Evolutionary conservation across 64 coral and sea anemone genomes (phyloP).

Genomic region (Actinia equina): DNA sequence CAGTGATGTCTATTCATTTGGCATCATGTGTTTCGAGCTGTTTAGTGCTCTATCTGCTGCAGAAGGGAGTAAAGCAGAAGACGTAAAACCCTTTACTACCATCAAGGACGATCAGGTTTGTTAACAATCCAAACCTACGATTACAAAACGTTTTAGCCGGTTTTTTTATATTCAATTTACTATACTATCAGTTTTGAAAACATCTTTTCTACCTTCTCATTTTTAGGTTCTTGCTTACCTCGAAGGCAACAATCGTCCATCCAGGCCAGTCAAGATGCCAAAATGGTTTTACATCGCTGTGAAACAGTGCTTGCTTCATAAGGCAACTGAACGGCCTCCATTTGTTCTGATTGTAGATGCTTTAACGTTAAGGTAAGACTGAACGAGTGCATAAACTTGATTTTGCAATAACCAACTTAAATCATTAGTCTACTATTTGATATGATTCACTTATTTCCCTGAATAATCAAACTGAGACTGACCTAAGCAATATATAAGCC

Average conservation of each 20-base stretch:
- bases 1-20: conserved; percentile 73
- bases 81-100: not conserved
- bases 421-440: no score
- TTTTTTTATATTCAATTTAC: no score
- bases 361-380: conserved; percentile 45
- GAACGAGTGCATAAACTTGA: no score
- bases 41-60: conserved; percentile 15
- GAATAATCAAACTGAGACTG: no score
- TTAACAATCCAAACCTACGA: not conserved
- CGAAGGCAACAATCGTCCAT: conserved; percentile 17
- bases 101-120: not conserved
- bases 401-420: no score
- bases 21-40: conserved; percentile 57
- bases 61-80: not conserved
- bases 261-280: conserved; percentile 40
- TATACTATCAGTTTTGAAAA: not conserved
- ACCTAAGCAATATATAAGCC: no score
- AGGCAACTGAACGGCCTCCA: conserved; percentile 45
- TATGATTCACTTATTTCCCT: no score
- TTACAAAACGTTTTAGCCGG: no score
- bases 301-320: conserved; percentile 57
- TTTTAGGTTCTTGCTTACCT: conserved; percentile 50
- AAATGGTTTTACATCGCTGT: conserved; percentile 51
- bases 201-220: not conserved
- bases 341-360: conserved; percentile 45